Evolutionary conservation across 2,113 vertebrate species (phyloP).

Genomic region (Erpornis zantholeuca): DNA sequence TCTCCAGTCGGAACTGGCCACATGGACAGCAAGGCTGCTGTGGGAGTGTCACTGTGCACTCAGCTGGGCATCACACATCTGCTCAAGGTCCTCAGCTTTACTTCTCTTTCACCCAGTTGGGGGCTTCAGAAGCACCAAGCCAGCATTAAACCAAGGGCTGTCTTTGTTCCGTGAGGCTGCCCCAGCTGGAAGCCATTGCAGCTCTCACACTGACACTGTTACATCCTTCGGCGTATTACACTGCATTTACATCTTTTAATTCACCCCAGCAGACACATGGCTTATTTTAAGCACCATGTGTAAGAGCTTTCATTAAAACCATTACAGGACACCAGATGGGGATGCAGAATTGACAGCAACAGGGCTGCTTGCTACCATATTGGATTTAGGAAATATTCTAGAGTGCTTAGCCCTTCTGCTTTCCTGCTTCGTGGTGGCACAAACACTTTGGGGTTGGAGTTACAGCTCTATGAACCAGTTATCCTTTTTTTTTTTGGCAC

Average conservation of each 20-base stretch:
- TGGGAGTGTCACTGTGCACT: background rate
- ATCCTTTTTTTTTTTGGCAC: background rate
- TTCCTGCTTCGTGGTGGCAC: background rate
- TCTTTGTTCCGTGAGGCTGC: conserved; percentile 65
- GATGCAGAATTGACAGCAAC: conserved; percentile 34
- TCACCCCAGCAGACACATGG: conserved; percentile 64
- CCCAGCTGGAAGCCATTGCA: conserved; percentile 75
- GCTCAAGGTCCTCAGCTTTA: conserved; percentile 59
- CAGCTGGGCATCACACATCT: conserved; percentile 53
- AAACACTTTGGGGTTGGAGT: background rate
- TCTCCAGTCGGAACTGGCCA: background rate
- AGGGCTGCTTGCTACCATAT: conserved; percentile 52
- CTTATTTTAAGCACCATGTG: conserved; percentile 57
- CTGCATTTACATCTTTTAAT: conserved; percentile 73
- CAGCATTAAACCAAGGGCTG: conserved; percentile 57
- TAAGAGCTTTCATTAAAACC: conserved; percentile 61
- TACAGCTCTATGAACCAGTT: background rate
- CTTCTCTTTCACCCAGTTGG: conserved; percentile 53
- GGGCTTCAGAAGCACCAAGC: conserved; percentile 58
- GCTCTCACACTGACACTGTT: conserved; percentile 67
- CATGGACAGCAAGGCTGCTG: background rate
- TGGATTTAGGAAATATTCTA: background rate
- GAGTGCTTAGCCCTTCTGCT: conserved; percentile 1
- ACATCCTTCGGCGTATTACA: conserved; percentile 73
- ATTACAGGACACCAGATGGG: conserved; percentile 58